Percentiles rank a stretch among this genome's conserved stretches.
Evolutionary conservation across 2,888 invertebrate genomes (phyloP).

Genomic region (Ochlodes sylvanus): DNA sequence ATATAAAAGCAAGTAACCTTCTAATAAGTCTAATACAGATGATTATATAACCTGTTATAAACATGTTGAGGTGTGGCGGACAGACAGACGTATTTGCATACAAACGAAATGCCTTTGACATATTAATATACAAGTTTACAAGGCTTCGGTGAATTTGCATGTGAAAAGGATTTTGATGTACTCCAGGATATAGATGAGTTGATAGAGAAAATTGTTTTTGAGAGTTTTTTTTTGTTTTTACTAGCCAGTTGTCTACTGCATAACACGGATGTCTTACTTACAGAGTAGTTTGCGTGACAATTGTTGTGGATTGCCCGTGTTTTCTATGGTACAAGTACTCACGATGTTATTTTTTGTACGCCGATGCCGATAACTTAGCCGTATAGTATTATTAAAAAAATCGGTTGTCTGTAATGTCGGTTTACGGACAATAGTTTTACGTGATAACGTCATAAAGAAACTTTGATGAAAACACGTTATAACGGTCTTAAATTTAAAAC

Average conservation of each 20-base stretch:
- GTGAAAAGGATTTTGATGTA: conserved; percentile 1
- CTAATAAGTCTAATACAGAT: conserved; percentile 8
- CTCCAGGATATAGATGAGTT: neutral
- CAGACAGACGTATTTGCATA: conserved; percentile 29
- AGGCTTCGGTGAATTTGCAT: conserved; percentile 1
- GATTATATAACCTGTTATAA: conserved; percentile 13
- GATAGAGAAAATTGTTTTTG: neutral
- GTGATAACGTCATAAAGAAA: too few species aligned
- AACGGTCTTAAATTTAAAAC: too few species aligned
- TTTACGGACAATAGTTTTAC: too few species aligned
- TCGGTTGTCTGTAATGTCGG: too few species aligned
- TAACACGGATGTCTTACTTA: too few species aligned
- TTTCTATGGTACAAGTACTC: too few species aligned
- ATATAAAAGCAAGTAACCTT: conserved; percentile 10
- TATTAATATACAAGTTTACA: conserved; percentile 7
- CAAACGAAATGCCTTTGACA: conserved; percentile 26
- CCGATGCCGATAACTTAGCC: too few species aligned
- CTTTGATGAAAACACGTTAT: too few species aligned
- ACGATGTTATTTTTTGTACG: too few species aligned
- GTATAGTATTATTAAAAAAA: too few species aligned
- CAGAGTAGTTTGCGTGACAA: too few species aligned
- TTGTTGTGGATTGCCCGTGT: too few species aligned
- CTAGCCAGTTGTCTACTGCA: neutral
- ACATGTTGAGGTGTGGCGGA: conserved; percentile 24
- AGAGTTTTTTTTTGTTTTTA: neutral